Evolutionary conservation across 2,797 vertebrate species (phyloP), one percentile per base, ranked within the genome.

Genomic region (Enteromius treurensis): DNA sequence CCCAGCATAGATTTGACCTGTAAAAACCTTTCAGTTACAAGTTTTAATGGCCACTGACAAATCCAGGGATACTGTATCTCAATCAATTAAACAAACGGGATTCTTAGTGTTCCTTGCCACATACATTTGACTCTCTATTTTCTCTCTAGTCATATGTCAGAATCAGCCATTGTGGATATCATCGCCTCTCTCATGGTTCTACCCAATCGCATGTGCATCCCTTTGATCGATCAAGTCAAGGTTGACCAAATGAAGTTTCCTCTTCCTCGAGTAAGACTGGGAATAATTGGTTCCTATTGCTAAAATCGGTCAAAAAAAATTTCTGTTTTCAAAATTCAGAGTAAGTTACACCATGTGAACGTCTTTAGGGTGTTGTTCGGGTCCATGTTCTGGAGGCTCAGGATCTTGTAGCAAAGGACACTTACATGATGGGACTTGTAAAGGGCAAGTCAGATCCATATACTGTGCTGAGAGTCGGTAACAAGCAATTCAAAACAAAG

Each of bases 371-470:
- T 3, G 96, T 98, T 76, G 92, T 97, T 88, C 94, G 97, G 80
- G 96, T 98, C 82, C 92, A 96, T 88, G 83, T 99, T 68, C 32
- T 96, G 87, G 96, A 96, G 89, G 98, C 96, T 13, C 92, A 91
- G 88, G 92, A 97, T 84, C 95, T 99, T 86, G 89, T 96, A 70
- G 94, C 96, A 26, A 99, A 96, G 88, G 98, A 99, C 87, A 95
- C 91, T 6, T 96, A 95, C 88, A 95, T 99, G 91, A 79, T 93
- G 92, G 97, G 98, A 19, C 89, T 97, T 5, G 94, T 97, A 37
- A 95, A 95, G 85, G 97, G 97, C 49, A 99, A 97, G 89, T 99
- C 98, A 0, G 98, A 99, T 88, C 98, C 98, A 0, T 99, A 99
- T 0, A 93, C 93, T n/a, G 91, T 92, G 1, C 89, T 99, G 82